Base-by-base conservation (phyloP, 2,797 vertebrate species). In the Bryconaethiops microstoma region DNA sequence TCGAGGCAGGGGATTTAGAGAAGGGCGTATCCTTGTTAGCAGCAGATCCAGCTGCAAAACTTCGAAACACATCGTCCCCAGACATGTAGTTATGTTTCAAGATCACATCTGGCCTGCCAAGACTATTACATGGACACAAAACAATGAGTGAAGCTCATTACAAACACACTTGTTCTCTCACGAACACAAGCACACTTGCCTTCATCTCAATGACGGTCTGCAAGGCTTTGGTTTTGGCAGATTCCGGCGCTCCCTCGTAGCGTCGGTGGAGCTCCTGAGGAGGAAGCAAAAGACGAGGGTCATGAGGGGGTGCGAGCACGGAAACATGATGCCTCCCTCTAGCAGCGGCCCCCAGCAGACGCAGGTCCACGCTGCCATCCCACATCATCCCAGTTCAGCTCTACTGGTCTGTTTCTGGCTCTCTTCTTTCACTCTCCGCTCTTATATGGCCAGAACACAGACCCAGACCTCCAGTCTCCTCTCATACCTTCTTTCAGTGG, bases 181-280 rank as follows among this genome's bases (percentile, higher is more conserved):
- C 40, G 8, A 4, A 42, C 40, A 42, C 40, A 42, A 82, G 99
- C 94, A 85, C 48, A 72, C 90, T 85, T 98, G 99, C 98, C 98
- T 99, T 99, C 95, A 98, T 97, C 86, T 98, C 97, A 62, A 97
- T 96, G 90, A 97, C 97, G 14, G 95, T 97, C 87, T 99, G 97
- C 86, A 98, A 94, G 89, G 96, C 95, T 89, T 97, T 97, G 50
- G 95, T 97, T 91, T 98, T 98, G 67, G 95, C 93, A 67, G 96
- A 95, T 84, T 99, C 98, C 0, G 94, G 93, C 89, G 96, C 86
- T 95, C 96, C 84, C 97, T 95, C 25, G n/a, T n/a, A n/a, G n/a
- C n/a, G n/a, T n/a, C 93, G 90, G 71, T 99, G 97, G 78, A 99
- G 91, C 89, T 99, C 97, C 96, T 98, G 97, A 73, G 98, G 97